Base-by-base conservation (phyloP, 2,888 invertebrate species). In the Drosophila infuscata region DNA sequence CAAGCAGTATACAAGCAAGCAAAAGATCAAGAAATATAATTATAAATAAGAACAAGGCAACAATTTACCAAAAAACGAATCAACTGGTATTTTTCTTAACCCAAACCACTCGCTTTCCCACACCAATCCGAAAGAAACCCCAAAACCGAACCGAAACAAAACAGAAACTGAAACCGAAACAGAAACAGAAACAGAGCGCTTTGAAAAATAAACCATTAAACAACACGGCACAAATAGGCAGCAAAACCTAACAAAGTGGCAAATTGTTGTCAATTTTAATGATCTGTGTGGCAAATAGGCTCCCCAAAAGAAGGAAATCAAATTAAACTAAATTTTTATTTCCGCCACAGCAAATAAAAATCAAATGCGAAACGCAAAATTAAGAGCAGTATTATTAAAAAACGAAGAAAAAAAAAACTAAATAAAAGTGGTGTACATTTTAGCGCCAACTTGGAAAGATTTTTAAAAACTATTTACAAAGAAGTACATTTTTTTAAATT, bases 191-290 rank as follows among this genome's bases (percentile, higher is more conserved):
- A 60, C 61, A 60, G 51, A 75, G 43, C 66, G 57, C 75, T 69
- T 70, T 65, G 41, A 59, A 65, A 64, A 59, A 38, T 49, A 33
- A 61, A n/a, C 15, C 56, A 76, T 61, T 52, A 54, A 65, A 60
- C 36, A 76, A 51, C 60, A 43, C 65, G 73, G 63, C 63, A 71
- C 58, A 79, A 70, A 70, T 38, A 74, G 60, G 70, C 61, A 76
- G 46, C 38, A 56, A 41, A 74, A 66, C 29, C 25, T 20, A 68
- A 71, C 32, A 74, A 77, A 86, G 88, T 89, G 74, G 84, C 83
- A 76, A 89, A 89, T 88, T 88, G 88, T 89, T 88, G 88, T 83
- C 81, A 79, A 69, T 63, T 72, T 68, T 72, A 81, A 78, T 69
- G 61, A 48, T 36, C 48, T 46, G 20, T 59, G 63, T 48, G 48